A percentile compares a stretch with the other conserved stretches of the same genome.
Evolutionary conservation across 1,140 invertebrate species (phyloP).

Genomic region (Coelopa frigida): DNA sequence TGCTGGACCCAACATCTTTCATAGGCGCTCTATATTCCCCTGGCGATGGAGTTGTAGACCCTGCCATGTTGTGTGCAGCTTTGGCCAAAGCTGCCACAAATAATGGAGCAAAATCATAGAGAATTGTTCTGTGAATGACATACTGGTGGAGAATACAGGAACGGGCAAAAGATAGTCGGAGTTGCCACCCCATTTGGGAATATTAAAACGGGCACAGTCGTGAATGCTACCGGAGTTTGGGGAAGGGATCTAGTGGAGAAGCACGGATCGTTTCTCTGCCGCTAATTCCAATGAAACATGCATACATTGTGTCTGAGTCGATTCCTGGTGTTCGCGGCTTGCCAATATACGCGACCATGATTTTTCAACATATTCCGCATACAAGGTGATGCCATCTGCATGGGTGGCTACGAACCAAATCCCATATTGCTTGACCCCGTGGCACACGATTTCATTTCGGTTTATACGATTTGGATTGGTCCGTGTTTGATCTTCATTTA

Average conservation of each 20-base stretch:
- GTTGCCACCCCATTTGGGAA: conserved; percentile 58
- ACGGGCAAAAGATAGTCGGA: conserved; percentile 59
- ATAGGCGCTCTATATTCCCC: conserved; percentile 72
- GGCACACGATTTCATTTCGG: conserved; percentile 67
- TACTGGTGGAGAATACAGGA: conserved; percentile 46
- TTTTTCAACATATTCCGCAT: conserved; percentile 73
- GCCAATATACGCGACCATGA: conserved; percentile 84
- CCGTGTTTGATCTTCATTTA: conserved; percentile 70
- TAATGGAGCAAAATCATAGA: conserved; percentile 68
- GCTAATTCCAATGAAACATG: conserved; percentile 76
- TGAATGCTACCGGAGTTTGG: conserved; percentile 75
- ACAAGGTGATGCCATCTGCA: conserved; percentile 69
- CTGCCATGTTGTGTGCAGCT: conserved; percentile 68
- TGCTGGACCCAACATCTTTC: conserved; percentile 66
- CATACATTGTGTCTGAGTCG: conserved; percentile 75
- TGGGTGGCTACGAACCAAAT: conserved; percentile 84
- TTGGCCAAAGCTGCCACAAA: conserved; percentile 61
- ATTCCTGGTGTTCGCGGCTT: conserved; percentile 63
- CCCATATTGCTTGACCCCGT: conserved; percentile 75
- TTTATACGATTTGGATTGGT: conserved; percentile 80
- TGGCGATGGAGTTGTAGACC: conserved; percentile 74
- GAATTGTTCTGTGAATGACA: conserved; percentile 63
- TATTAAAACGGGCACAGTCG: conserved; percentile 59
- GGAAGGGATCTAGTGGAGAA: conserved; percentile 63
- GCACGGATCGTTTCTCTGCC: conserved; percentile 66